Conservation (phyloP, 2,888 invertebrate genomes). For the Plemyria rubiginata region DNA sequence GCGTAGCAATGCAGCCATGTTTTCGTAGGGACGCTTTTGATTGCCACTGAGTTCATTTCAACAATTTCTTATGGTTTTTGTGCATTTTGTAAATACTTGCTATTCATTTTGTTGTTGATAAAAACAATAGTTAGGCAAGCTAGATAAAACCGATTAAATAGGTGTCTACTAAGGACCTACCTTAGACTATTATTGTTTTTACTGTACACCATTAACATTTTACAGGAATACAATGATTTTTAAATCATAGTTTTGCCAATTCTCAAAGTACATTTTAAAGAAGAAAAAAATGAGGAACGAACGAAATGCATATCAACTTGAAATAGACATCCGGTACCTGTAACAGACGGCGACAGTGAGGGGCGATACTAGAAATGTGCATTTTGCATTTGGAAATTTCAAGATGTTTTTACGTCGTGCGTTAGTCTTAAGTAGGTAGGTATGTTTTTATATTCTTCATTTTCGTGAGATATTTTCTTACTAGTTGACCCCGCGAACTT, state of each 20-base stretch:
- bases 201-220: background rate
- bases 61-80: no score
- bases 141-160: background rate
- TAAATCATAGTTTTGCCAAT: background rate
- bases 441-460: no score
- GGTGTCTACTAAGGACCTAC: background rate
- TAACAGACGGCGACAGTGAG: background rate
- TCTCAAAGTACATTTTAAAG: background rate
- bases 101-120: no score
- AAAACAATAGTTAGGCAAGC: background rate
- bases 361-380: background rate
- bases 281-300: background rate
- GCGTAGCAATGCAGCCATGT: no score
- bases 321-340: background rate
- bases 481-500: no score
- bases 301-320: background rate
- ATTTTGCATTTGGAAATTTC: background rate
- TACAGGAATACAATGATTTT: background rate
- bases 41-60: no score
- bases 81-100: no score
- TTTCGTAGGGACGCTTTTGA: no score
- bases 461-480: no score
- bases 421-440: background rate
- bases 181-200: background rate
- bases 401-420: background rate